A percentile compares a stretch with the other conserved stretches of the same genome.
Conservation (phyloP, 2,113 vertebrate genomes). For the Irena cyanogastra region DNA sequence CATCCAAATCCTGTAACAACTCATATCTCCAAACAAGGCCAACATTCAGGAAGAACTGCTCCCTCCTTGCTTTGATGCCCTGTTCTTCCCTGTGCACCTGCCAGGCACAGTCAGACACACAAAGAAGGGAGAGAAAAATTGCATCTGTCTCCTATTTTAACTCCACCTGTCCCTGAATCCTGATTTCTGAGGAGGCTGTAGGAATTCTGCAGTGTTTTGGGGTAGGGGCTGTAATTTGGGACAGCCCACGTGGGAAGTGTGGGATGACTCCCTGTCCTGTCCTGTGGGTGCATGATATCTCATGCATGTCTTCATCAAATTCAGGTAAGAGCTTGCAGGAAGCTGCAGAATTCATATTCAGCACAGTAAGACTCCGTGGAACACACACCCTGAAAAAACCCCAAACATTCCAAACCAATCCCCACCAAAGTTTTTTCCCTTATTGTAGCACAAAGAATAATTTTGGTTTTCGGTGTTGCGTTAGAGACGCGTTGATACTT, state of each 20-base stretch:
- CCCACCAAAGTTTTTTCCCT: background rate
- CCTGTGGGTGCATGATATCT: background rate
- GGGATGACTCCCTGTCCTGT: background rate
- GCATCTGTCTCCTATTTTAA: background rate
- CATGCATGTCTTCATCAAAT: background rate
- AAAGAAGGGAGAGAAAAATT: background rate
- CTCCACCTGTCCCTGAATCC: background rate
- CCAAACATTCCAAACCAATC: background rate
- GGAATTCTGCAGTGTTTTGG: background rate
- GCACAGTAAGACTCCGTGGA: background rate
- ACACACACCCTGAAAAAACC: background rate
- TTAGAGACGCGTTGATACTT: background rate
- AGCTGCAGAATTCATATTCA: background rate
- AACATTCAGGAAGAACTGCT: background rate
- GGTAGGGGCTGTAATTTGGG: rapidly evolving
- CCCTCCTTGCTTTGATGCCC: background rate
- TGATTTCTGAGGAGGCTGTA: background rate
- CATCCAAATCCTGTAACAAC: background rate
- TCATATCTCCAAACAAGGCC: background rate
- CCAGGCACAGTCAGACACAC: background rate
- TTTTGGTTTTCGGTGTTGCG: background rate
- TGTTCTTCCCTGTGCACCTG: background rate
- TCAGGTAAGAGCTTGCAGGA: background rate
- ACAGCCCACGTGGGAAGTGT: background rate
- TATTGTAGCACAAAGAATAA: background rate